Evolutionary conservation across 2,113 vertebrate species (phyloP).

Genomic region (Centropus bengalensis): DNA sequence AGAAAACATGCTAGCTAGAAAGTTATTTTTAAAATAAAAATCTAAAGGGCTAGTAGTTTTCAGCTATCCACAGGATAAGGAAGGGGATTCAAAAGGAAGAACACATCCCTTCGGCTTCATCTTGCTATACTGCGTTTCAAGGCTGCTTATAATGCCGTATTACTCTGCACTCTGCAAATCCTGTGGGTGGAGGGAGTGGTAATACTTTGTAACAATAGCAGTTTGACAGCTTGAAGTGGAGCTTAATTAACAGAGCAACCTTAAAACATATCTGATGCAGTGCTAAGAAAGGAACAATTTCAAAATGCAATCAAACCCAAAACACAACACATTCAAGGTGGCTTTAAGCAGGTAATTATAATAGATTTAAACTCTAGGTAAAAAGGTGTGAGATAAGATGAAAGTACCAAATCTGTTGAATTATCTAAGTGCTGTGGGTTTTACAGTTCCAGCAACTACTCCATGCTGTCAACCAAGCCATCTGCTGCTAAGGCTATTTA

Average conservation of each 20-base stretch:
- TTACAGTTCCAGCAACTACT: constrained; percentile 40
- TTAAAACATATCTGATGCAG: constrained; percentile 19
- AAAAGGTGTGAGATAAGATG: neutral
- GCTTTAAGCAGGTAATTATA: neutral
- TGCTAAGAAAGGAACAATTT: constrained; percentile 31
- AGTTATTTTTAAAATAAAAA: neutral
- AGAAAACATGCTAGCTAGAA: neutral
- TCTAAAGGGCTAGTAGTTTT: neutral
- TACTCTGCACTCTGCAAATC: constrained; percentile 47
- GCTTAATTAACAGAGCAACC: constrained; percentile 57
- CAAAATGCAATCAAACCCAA: neutral
- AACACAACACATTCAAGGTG: neutral
- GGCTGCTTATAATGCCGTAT: constrained; percentile 38
- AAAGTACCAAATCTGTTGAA: neutral
- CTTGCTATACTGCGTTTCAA: constrained; percentile 43
- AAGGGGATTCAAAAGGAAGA: neutral
- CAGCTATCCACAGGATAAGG: neutral
- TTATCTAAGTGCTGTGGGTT: constrained; percentile 11
- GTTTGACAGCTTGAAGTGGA: constrained; percentile 38
- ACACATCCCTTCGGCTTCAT: neutral
- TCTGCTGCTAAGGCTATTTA: constrained; percentile 70
- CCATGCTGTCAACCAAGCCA: constrained; percentile 53
- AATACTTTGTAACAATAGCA: constrained; percentile 66
- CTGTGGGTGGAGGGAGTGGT: constrained; percentile 61
- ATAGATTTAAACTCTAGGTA: neutral